These are phyloP conservation scores for Olivierus martensii DNA, from an alignment of 1,140 invertebrate species.

Conservation along the genomic window DNA sequence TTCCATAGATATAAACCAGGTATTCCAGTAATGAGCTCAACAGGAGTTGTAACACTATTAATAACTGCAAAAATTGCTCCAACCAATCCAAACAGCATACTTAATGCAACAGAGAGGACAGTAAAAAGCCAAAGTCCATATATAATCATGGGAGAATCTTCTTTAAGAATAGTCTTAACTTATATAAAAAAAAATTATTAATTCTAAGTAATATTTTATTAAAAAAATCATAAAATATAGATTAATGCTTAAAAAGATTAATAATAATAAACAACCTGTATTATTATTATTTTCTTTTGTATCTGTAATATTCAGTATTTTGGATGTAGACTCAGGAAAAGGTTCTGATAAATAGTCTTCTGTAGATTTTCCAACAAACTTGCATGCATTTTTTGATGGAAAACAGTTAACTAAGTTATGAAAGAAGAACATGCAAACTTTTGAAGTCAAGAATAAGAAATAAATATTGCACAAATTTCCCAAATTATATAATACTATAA, in stretches of 20 bases:
- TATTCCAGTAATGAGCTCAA: slow-evolving; percentile 50
- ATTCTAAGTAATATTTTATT: slow-evolving; percentile 32
- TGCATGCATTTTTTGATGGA: background rate
- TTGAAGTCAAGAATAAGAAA: no score
- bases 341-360: background rate
- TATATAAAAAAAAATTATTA: background rate
- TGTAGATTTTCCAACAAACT: background rate
- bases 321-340: no score
- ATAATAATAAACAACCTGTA: no score
- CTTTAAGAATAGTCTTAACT: slow-evolving; percentile 43
- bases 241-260: no score
- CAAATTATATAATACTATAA: no score
- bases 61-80: slow-evolving; percentile 54
- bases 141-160: slow-evolving; percentile 47
- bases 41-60: slow-evolving; percentile 57
- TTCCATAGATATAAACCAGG: slow-evolving; percentile 64
- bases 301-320: no score
- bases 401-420: background rate
- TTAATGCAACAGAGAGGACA: slow-evolving; percentile 43
- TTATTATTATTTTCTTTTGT: no score
- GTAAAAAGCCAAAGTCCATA: slow-evolving; percentile 56
- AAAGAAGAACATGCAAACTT: background rate
- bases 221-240: no score
- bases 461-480: no score
- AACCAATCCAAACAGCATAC: slow-evolving; percentile 47